These are phyloP conservation scores for Pogonophryne albipinna DNA, from an alignment of 2,797 vertebrate genomes.

Conservation along the genomic window DNA sequence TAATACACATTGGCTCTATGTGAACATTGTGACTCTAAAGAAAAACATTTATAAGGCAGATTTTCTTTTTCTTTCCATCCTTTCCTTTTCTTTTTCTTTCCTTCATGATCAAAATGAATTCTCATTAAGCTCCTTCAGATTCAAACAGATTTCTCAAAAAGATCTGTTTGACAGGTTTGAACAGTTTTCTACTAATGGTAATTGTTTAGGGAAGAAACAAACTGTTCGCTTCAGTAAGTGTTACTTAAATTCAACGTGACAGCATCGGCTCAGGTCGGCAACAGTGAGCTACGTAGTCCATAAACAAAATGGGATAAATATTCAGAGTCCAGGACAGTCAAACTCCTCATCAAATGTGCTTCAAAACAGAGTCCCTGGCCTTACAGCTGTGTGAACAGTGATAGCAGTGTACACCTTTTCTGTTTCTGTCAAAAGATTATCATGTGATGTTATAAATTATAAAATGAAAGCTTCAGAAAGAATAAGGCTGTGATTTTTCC, in stretches of 20 bases:
- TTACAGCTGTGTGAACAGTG: neutral
- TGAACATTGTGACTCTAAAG: neutral
- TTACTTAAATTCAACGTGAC: neutral
- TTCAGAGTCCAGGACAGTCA: neutral
- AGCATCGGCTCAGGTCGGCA: neutral
- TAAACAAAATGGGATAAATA: conserved; percentile 4
- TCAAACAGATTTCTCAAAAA: neutral
- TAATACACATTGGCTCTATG: conserved; percentile 8
- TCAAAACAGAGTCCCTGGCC: neutral
- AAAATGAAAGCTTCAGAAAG: neutral
- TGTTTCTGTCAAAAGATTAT: neutral
- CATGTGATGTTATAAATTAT: neutral
- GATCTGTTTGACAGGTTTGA: neutral
- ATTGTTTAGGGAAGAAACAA: neutral
- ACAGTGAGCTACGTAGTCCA: neutral
- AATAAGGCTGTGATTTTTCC: neutral
- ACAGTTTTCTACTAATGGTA: neutral
- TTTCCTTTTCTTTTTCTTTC: neutral
- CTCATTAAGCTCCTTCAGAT: neutral
- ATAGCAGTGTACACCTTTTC: neutral
- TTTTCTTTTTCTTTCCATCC: too few relatives aligned
- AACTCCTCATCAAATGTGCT: neutral
- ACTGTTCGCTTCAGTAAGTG: neutral
- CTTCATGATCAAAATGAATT: neutral
- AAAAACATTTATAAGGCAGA: too few relatives aligned